Percentiles rank a stretch among this genome's conserved stretches.
These are phyloP conservation scores for Tortricodes alternella DNA, from an alignment of 2,888 invertebrate genomes.

Conservation along the genomic window DNA sequence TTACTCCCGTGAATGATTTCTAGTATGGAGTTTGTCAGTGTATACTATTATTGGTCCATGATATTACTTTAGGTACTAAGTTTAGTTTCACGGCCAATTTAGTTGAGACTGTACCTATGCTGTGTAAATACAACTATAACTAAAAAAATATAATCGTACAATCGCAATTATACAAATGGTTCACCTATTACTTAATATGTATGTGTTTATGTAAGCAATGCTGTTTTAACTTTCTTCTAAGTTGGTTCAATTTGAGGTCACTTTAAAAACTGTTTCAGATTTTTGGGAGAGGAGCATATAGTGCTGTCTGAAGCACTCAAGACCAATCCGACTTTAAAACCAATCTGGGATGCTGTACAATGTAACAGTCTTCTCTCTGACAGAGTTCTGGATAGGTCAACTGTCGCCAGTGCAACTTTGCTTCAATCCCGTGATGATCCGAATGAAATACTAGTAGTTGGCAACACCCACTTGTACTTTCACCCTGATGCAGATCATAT, in stretches of 20 bases:
- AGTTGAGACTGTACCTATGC: no score
- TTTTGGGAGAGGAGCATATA: slow-evolving; percentile 78
- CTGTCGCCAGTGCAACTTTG: slow-evolving; percentile 85
- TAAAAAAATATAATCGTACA: no score
- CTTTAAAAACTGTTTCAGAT: slow-evolving; percentile 58
- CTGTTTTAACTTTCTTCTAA: no score
- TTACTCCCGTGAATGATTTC: no score
- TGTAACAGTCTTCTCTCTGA: slow-evolving; percentile 80
- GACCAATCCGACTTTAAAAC: slow-evolving; percentile 73
- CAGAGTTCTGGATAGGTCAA: slow-evolving; percentile 85
- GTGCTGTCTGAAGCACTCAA: slow-evolving; percentile 84
- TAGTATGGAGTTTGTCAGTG: no score
- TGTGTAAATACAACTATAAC: no score
- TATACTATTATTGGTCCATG: no score
- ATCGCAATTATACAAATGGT: no score
- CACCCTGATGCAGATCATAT: slow-evolving; percentile 96
- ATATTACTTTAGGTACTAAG: no score
- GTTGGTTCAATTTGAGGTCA: neutral
- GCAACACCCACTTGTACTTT: slow-evolving; percentile 97
- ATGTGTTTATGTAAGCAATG: no score
- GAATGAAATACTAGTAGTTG: slow-evolving; percentile 85
- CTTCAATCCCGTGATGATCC: slow-evolving; percentile 82
- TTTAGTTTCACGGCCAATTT: no score
- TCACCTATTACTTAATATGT: no score
- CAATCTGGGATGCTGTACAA: slow-evolving; percentile 84